Conservation (phyloP, 1,140 invertebrate genomes). For the Aethina tumida region DNA sequence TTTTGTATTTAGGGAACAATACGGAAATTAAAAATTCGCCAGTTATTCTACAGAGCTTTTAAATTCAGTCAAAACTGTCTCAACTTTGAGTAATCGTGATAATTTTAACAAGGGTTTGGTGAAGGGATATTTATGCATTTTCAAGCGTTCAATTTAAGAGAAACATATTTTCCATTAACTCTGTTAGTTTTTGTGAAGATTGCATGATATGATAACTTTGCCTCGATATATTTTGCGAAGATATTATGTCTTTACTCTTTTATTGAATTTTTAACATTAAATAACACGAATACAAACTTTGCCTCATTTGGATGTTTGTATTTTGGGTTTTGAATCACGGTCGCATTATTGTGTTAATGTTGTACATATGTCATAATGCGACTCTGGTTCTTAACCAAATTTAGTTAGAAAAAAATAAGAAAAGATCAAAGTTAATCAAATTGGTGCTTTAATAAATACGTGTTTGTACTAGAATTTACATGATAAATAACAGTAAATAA, state of each 20-base stretch:
- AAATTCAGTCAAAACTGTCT: neutral
- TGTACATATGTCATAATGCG: conserved; percentile 29
- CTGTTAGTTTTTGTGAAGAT: conserved; percentile 17
- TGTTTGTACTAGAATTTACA: neutral
- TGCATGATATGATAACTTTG: conserved; percentile 3
- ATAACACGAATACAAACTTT: conserved; percentile 2
- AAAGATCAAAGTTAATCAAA: too few species aligned
- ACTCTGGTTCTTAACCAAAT: conserved; percentile 30
- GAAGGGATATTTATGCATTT: conserved; percentile 14
- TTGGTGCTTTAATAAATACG: conserved; percentile 10
- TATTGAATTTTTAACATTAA: conserved; percentile 12
- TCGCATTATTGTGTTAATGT: conserved; percentile 21
- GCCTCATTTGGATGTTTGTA: conserved; percentile 7
- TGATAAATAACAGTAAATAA: neutral
- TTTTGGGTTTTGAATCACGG: conserved; percentile 30
- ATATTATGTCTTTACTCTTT: conserved; percentile 7
- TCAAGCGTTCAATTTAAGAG: neutral
- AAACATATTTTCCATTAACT: conserved; percentile 14
- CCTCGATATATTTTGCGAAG: conserved; percentile 8
- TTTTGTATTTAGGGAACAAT: neutral
- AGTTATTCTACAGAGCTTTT: neutral
- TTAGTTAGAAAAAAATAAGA: too few species aligned
- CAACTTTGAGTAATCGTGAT: neutral
- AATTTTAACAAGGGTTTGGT: conserved; percentile 13
- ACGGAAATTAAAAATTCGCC: conserved; percentile 2